Evolutionary conservation across 2,888 invertebrate species (phyloP), one percentile per base, ranked within the genome.

Genomic region (Volucella inanis): DNA sequence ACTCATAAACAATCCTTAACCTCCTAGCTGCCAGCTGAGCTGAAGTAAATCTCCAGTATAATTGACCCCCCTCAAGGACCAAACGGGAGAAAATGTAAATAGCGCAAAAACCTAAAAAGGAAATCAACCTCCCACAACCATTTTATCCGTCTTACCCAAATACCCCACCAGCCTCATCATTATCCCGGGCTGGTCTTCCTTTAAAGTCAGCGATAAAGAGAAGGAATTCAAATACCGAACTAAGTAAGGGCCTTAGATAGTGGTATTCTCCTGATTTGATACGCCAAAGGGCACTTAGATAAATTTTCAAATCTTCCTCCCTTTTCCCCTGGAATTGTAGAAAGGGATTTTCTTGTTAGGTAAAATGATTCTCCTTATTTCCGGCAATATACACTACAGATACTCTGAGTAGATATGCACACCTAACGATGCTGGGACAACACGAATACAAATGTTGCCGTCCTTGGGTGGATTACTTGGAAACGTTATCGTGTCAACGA

Each of bases 191-290:
- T 14, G n/a, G 6, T 18, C 49, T 45, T 59, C 12, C 54, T 15
- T 50, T 38, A 39, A 71, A 62, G 52, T 52, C 70, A 47, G 75
- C 61, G 75, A 80, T 65, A 84, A 65, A 65, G 84, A 55, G 80
- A 80, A 80, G 61, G 80, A 80, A 80, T 80, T 54, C 31, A 71
- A 55, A 70, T 67, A 67, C 75, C 14, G 54, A 39, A 64, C 50
- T 39, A 38, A 22, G 18, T 39, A 62, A 22, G 49, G 12, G 49
- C 15, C n/a, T 6, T 64, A 74, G 67, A 57, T 68, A 59, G 49
- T 64, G 64, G 68, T 74, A 45, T 45, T 47, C 49, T 59, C 55
- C 62, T 79, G 84, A 84, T 84, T 84, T 76, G 55, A 80, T 75
- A 65, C 71, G 49, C 79, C 70, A 38, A 31, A 49, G 75, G 75